Conservation (phyloP, 2,888 invertebrate species). For the Teleogryllus oceanicus region DNA sequence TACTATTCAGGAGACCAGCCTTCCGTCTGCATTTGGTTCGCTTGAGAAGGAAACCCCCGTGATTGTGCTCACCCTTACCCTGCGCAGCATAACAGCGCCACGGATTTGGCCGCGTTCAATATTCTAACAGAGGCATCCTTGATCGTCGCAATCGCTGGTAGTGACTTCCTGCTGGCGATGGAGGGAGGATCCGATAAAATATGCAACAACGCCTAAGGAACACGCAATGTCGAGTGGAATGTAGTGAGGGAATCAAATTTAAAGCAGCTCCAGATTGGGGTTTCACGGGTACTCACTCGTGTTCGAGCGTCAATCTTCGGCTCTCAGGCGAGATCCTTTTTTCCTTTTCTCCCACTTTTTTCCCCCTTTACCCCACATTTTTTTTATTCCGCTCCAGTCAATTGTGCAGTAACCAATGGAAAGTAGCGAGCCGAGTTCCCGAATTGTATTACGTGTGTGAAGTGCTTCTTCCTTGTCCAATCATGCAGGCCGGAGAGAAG, state of each 20-base stretch:
- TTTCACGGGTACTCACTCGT: background rate
- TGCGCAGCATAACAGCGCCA: no score
- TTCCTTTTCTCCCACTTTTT: background rate
- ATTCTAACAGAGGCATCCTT: background rate
- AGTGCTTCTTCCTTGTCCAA: background rate
- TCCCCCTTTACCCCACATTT: background rate
- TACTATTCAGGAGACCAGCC: no score
- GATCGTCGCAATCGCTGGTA: background rate
- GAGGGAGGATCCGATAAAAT: background rate
- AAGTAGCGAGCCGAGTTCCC: background rate
- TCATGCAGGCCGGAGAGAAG: background rate
- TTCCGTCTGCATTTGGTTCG: no score
- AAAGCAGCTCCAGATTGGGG: background rate
- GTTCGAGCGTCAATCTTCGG: background rate
- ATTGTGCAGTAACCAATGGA: conserved; percentile 1
- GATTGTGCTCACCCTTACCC: no score
- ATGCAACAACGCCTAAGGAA: background rate
- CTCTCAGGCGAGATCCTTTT: background rate
- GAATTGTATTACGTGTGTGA: conserved; percentile 4
- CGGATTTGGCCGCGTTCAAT: background rate
- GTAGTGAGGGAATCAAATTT: background rate
- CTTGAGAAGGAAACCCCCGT: no score
- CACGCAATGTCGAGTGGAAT: background rate
- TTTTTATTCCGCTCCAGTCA: background rate
- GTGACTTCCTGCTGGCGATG: background rate